Percentiles rank a stretch among this genome's conserved stretches.
These are phyloP conservation scores for Rafetus swinhoei DNA, from an alignment of 2,113 vertebrate genomes.

Conservation along the genomic window DNA sequence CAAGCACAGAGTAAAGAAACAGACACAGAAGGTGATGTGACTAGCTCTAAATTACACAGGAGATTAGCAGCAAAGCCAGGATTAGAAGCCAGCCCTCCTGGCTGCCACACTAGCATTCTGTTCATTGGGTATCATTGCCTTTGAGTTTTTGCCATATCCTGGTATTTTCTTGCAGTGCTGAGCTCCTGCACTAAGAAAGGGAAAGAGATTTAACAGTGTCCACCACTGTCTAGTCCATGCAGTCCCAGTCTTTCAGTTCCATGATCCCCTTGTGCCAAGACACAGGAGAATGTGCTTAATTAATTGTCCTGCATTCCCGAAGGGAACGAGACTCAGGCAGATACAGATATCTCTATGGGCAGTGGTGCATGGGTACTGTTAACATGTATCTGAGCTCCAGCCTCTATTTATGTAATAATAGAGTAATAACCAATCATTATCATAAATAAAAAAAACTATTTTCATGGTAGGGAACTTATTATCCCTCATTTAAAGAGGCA, in stretches of 20 bases:
- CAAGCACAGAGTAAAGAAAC: background rate
- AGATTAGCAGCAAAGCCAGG: background rate
- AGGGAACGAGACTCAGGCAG: background rate
- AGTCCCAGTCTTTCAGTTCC: background rate
- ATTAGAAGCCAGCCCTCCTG: background rate
- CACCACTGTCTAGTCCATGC: background rate
- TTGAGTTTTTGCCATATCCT: background rate
- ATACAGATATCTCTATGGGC: background rate
- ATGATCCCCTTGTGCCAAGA: background rate
- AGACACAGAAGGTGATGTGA: background rate
- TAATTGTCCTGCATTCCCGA: background rate
- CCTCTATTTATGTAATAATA: background rate
- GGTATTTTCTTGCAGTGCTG: background rate
- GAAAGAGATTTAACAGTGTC: background rate
- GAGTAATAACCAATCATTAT: too few species aligned
- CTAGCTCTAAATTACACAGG: background rate
- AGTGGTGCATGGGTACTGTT: background rate
- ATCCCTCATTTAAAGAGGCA: background rate
- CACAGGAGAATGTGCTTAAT: background rate
- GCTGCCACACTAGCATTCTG: background rate
- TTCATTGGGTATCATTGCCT: background rate
- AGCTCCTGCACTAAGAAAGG: conserved; percentile 33
- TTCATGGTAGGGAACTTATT: background rate
- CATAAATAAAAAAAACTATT: background rate
- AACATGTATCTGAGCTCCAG: background rate